phyloP scores from a whole-genome alignment of 2,888 invertebrate genomes.

The Sclerodermus sp. region DNA sequence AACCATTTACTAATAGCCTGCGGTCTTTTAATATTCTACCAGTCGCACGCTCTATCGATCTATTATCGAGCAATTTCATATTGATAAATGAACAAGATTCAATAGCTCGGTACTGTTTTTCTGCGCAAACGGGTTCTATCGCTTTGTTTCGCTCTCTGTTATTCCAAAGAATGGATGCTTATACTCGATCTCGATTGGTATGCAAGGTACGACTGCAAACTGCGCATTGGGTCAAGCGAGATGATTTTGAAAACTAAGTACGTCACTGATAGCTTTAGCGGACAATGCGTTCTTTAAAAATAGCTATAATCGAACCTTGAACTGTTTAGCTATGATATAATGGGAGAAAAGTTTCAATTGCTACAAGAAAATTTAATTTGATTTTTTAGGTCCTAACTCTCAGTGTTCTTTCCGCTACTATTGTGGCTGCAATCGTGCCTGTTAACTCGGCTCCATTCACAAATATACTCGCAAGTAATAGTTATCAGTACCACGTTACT shows the following conservation, averaged over 20 bases:
- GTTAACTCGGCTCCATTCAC: conserved; percentile 19
- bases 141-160: too few species aligned
- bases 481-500: conserved; percentile 10
- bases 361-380: not conserved
- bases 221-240: conserved; percentile 9
- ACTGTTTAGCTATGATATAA: too few species aligned
- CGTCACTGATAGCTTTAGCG: conserved; percentile 3
- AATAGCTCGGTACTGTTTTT: conserved; percentile 5
- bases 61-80: too few species aligned
- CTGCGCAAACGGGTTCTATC: too few species aligned
- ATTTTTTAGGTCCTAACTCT: not conserved
- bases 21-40: too few species aligned
- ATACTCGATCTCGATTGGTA: conserved; percentile 11
- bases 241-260: conserved; percentile 13
- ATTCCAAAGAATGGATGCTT: too few species aligned
- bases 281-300: too few species aligned
- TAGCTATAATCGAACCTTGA: too few species aligned
- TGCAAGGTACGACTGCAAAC: conserved; percentile 8
- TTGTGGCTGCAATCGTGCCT: conserved; percentile 11
- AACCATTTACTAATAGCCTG: too few species aligned
- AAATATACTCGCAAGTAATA: conserved; percentile 2
- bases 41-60: too few species aligned
- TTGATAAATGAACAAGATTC: too few species aligned
- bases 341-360: too few species aligned
- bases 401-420: not conserved